Evolutionary conservation across 2,888 invertebrate species (phyloP), one percentile per base, ranked within the genome.

Genomic region (Flabesymbios commensalis): DNA sequence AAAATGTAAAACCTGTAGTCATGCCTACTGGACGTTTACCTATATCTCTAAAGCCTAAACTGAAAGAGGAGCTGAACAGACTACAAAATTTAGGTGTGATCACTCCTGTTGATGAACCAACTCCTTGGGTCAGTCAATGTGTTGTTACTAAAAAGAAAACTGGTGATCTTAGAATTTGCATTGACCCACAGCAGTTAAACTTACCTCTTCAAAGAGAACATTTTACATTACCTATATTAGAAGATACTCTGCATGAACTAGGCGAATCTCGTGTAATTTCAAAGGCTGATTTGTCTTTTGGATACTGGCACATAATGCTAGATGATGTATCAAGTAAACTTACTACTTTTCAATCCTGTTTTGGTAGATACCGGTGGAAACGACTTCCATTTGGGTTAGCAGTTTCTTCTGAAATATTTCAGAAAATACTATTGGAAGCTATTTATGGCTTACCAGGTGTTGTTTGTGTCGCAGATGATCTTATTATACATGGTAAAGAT

Each of bases 161-260:
- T 19, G 65, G 67, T 31, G 64, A 62, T 22, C 39, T 69, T 3
- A 55, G 69, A 42, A 49, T 69, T 4, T 72, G 65, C 54, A 48
- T 70, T 19, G 70, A 72, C 42, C 69, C 70, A 26, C 59, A 55
- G 28, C 57, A 59, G 26, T 47, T 72, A 2, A 73, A 70, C 53
- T 54, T 57, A 43, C 63, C 60, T 10, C 10, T 73, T 7, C 52
- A 59, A 29, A 47, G 67, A 2, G 61, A 56, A 26, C 59, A 65
- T 31, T 68, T 68, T 43, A 61, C 56, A 2, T 36, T 70, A 32
- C 71, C 68, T 3, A 61, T 60, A 1, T 47, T 72, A 2, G 67
- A 69, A 4, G 72, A 72, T n/a, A 41, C 52, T 10, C 43, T 69
- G 17, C 69, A 63, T 42, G 63, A 63, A 29, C 41, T 65, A n/a